Evolutionary conservation across 2,888 invertebrate genomes (phyloP).

Genomic region (Ferrisia virgata): DNA sequence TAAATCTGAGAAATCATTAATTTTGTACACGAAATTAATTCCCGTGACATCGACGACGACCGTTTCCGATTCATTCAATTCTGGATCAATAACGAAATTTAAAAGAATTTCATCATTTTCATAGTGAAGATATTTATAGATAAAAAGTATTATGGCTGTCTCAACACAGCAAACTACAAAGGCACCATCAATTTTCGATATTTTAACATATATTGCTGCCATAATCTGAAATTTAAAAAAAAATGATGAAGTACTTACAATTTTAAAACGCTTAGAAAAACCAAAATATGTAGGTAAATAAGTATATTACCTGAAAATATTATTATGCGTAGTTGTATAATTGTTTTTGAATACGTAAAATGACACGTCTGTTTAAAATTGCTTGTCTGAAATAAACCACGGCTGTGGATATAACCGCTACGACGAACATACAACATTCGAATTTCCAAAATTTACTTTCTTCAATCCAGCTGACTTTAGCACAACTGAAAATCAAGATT

Average conservation of each 20-base stretch:
- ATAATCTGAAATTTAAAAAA: constrained; percentile 30
- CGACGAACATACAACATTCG: constrained; percentile 66
- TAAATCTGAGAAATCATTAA: constrained; percentile 54
- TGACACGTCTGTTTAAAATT: constrained; percentile 65
- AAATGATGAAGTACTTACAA: constrained; percentile 18
- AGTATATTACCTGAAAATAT: constrained; percentile 18
- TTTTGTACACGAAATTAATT: constrained; percentile 53
- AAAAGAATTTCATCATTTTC: constrained; percentile 48
- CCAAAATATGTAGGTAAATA: too few species aligned
- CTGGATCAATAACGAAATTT: constrained; percentile 44
- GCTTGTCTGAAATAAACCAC: constrained; percentile 67
- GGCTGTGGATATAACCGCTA: constrained; percentile 65
- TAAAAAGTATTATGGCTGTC: constrained; percentile 63
- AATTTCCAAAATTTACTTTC: constrained; percentile 82
- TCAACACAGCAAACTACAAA: constrained; percentile 58
- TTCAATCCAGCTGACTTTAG: constrained; percentile 78
- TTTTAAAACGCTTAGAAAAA: constrained; percentile 2
- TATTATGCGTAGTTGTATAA: constrained; percentile 61
- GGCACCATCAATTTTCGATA: constrained; percentile 49
- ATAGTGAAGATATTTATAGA: constrained; percentile 60
- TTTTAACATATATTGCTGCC: neutral
- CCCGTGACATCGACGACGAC: constrained; percentile 53
- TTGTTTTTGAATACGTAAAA: constrained; percentile 68
- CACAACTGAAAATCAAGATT: constrained; percentile 70
- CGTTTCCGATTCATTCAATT: constrained; percentile 49